Percentiles rank a stretch among this genome's conserved stretches.
Evolutionary conservation across 2,888 invertebrate species (phyloP).

Genomic region (Amitus sp.): DNA sequence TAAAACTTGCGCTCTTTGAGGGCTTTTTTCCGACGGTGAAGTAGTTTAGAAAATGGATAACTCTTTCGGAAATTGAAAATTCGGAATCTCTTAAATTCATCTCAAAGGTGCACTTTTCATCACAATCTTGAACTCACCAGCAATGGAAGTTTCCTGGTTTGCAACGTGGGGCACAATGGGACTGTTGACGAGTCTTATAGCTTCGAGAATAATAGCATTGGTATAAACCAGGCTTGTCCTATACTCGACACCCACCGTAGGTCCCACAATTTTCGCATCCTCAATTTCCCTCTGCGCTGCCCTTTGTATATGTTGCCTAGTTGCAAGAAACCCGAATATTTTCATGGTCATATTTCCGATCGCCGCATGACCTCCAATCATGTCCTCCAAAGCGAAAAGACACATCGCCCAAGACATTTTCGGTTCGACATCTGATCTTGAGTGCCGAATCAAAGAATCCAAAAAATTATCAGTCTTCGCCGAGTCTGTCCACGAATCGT

Average conservation of each 20-base stretch:
- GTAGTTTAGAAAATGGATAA: too few relatives aligned
- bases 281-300: conserved; percentile 70
- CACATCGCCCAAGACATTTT: conserved; percentile 68
- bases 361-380: conserved; percentile 74
- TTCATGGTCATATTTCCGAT: conserved; percentile 73
- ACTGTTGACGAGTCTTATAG: conserved; percentile 72
- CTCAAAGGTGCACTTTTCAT: too few relatives aligned
- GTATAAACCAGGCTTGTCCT: conserved; percentile 70
- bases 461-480: conserved; percentile 69
- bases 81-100: too few relatives aligned
- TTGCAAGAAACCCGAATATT: conserved; percentile 69
- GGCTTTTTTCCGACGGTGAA: too few relatives aligned
- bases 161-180: conserved; percentile 78
- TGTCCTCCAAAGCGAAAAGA: conserved; percentile 68
- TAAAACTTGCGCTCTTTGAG: too few relatives aligned
- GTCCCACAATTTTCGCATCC: conserved; percentile 41
- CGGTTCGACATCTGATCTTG: conserved; percentile 64
- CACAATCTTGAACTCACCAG: conserved; percentile 67
- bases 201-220: conserved; percentile 72
- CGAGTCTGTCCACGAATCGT: conserved; percentile 55
- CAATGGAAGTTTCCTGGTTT: conserved; percentile 71
- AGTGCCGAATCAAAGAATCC: conserved; percentile 70
- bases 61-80: too few relatives aligned
- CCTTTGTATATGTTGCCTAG: conserved; percentile 68
- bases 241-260: conserved; percentile 63